These are phyloP conservation scores for Macrobrachium rosenbergii DNA, from an alignment of 1,140 invertebrate species.

Conservation along the genomic window DNA sequence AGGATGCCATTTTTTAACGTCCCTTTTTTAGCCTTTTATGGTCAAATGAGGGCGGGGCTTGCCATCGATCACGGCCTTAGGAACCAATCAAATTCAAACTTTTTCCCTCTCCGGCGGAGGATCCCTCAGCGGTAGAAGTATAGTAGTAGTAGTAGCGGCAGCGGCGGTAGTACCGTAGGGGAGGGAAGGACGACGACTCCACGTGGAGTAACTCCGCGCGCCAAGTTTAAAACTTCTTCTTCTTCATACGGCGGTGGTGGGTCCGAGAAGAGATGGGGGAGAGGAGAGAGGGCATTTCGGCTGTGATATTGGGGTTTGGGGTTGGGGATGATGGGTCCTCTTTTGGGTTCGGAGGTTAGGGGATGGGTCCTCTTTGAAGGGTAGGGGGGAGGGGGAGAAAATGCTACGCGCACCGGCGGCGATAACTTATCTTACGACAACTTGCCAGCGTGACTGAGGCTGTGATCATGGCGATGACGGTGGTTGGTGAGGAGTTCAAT, in stretches of 20 bases:
- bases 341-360: neutral
- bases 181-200: too few species aligned
- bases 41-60: slow-evolving; percentile 41
- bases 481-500: neutral
- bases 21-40: slow-evolving; percentile 41
- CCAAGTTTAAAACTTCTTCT: slow-evolving; percentile 5
- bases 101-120: neutral
- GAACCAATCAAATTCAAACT: slow-evolving; percentile 47
- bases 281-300: neutral
- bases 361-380: neutral
- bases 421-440: slow-evolving; percentile 28
- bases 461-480: neutral
- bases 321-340: too few species aligned
- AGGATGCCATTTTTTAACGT: neutral
- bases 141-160: neutral
- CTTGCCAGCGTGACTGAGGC: slow-evolving; percentile 12
- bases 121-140: neutral
- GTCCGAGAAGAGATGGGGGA: neutral
- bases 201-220: slow-evolving; percentile 29
- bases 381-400: neutral
- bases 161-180: too few species aligned
- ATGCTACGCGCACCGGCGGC: neutral
- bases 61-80: slow-evolving; percentile 28
- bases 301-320: neutral
- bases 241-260: too few species aligned